Percentiles rank a stretch among this genome's conserved stretches.
phyloP scores from a whole-genome alignment of 2,888 invertebrate species.

The Cyclophora albipunctata region DNA sequence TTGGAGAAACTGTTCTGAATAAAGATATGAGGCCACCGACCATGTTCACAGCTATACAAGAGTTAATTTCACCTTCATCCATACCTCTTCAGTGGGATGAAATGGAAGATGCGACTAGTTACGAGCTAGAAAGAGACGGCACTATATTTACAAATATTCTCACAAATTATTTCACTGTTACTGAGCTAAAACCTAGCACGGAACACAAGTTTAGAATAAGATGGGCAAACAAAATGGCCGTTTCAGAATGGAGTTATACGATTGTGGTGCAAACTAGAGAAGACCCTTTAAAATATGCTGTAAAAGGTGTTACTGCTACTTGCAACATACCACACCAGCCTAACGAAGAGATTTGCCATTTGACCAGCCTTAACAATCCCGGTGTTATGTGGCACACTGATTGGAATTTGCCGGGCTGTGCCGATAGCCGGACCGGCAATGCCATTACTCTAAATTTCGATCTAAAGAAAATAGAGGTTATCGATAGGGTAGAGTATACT shows the following conservation, averaged over 20 bases:
- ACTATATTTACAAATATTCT: conserved; percentile 43
- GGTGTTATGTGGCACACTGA: conserved; percentile 40
- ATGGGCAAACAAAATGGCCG: conserved; percentile 31
- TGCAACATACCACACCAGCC: conserved; percentile 41
- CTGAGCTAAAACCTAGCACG: conserved; percentile 31
- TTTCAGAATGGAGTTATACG: conserved; percentile 55
- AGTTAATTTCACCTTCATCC: conserved; percentile 32
- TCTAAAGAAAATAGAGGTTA: conserved; percentile 28
- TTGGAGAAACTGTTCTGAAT: conserved; percentile 30
- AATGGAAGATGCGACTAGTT: conserved; percentile 30
- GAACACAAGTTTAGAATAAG: conserved; percentile 49
- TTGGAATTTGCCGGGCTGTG: conserved; percentile 31
- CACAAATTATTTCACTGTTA: conserved; percentile 23
- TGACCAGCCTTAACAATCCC: conserved; percentile 29
- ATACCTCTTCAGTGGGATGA: conserved; percentile 42
- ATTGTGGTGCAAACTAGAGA: conserved; percentile 33
- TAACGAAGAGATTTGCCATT: conserved; percentile 31
- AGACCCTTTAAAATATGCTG: conserved; percentile 34
- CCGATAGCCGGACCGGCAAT: conserved; percentile 23
- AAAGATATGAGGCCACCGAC: conserved; percentile 28
- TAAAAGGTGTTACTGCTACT: conserved; percentile 34
- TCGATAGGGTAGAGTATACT: conserved; percentile 47
- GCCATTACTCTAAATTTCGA: conserved; percentile 37
- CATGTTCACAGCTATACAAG: conserved; percentile 26
- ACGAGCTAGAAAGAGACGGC: conserved; percentile 57